Base-by-base conservation (phyloP, 2,888 invertebrate species). In the Hypomecis atomaria region DNA sequence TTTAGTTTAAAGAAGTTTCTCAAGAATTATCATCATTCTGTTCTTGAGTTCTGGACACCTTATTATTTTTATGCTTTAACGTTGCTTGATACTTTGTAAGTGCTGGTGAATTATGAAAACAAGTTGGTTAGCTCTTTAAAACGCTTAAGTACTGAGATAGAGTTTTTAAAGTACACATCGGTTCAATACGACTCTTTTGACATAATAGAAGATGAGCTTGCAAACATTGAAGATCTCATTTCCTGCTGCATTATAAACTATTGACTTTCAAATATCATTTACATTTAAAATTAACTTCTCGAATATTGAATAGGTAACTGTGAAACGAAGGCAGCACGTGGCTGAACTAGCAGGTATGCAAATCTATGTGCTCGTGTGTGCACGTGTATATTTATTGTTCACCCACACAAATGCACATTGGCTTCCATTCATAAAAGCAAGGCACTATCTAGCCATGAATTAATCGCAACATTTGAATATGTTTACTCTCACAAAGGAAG, bases 401-500 rank as follows among this genome's bases (percentile, higher is more conserved):
- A 86, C 89, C 66, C 88, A 90, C 87, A 87, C 89, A 67, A 67
- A 67, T 73, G 78, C 81, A 83, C 62, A 71, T 70, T 76, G 72
- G 71, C 81, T 83, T 89, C 90, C 92, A 92, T 92, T 92, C 92
- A 92, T 92, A 92, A 92, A 90, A 89, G 81, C 88, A 83, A 85
- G 85, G 85, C 83, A 89, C 89, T 89, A 91, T 88, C 89, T 85
- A 89, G 87, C 91, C 84, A 91, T 92, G 92, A 92, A 92, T 92
- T 92, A 92, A 92, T 92, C 90, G 92, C 92, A 90, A 92, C 91
- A 90, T 92, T 92, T 90, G 90, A 92, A 92, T 92, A 90, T 89
- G 90, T 91, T 90, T 89, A 90, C 89, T 86, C 89, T 88, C 76
- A 90, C 90, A 90, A 90, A 91, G 89, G 92, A 91, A 91, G 89